Evolutionary conservation across 2,797 vertebrate genomes (phyloP).

Genomic region (Acestrorhynchus altus): DNA sequence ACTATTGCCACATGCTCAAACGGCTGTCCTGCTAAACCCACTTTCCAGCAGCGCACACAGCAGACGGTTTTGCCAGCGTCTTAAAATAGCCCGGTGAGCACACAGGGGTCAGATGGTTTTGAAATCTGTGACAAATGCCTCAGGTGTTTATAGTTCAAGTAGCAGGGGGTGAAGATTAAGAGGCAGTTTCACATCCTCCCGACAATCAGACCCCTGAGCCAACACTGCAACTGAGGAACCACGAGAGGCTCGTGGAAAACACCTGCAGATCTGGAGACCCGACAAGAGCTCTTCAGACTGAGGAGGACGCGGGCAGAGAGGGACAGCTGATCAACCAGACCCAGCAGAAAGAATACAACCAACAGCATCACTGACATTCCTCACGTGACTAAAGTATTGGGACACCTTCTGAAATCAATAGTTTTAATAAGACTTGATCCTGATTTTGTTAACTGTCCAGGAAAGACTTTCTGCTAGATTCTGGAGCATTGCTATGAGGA

Average conservation of each 20-base stretch:
- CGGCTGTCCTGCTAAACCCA: conserved; percentile 37
- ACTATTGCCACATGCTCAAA: conserved; percentile 12
- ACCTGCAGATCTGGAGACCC: conserved; percentile 51
- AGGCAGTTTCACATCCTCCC: conserved; percentile 42
- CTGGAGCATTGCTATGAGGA: too few relatives aligned
- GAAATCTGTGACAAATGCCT: conserved; percentile 59
- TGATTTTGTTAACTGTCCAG: too few relatives aligned
- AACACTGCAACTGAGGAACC: conserved; percentile 12
- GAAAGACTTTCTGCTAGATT: too few relatives aligned
- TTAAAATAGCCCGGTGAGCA: conserved; percentile 60
- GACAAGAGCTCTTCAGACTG: conserved; percentile 20
- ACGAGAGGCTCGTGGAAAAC: conserved; percentile 44
- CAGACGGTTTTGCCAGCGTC: conserved; percentile 56
- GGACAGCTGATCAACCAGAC: background rate
- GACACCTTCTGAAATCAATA: too few relatives aligned
- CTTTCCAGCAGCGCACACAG: conserved; percentile 43
- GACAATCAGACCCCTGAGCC: conserved; percentile 16
- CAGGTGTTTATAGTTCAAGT: conserved; percentile 51
- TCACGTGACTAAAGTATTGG: background rate
- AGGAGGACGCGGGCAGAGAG: too few relatives aligned
- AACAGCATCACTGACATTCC: background rate
- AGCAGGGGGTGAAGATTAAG: conserved; percentile 36
- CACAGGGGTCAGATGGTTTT: conserved; percentile 60
- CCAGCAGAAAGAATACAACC: too few relatives aligned
- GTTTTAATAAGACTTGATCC: too few relatives aligned